These are phyloP conservation scores for Eclectus roratus DNA, from an alignment of 2,113 vertebrate genomes.

Conservation along the genomic window DNA sequence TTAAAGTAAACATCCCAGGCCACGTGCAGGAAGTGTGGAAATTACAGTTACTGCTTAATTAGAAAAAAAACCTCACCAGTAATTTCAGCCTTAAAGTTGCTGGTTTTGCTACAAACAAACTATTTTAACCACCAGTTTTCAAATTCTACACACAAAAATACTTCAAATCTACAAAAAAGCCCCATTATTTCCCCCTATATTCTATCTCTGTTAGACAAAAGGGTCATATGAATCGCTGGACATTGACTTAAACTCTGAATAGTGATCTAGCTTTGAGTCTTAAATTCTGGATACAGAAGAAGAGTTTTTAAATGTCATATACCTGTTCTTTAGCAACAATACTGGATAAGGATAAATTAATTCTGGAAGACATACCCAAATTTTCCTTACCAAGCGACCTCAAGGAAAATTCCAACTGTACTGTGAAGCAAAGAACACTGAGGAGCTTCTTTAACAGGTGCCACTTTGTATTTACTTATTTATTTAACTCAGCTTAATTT, in stretches of 20 bases:
- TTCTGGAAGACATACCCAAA: background rate
- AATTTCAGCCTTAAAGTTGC: background rate
- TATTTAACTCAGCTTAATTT: background rate
- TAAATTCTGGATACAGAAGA: background rate
- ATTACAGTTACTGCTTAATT: background rate
- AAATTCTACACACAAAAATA: background rate
- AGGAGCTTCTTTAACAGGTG: background rate
- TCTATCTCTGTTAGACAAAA: background rate
- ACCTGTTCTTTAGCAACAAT: background rate
- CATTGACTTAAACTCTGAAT: background rate
- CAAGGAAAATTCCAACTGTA: background rate
- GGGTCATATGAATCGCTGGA: background rate
- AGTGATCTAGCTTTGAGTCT: background rate
- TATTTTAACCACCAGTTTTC: background rate
- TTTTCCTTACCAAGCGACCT: background rate
- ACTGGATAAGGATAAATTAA: background rate
- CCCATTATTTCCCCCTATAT: background rate
- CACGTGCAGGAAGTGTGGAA: background rate
- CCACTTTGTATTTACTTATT: background rate
- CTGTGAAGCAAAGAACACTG: background rate
- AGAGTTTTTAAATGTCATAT: background rate
- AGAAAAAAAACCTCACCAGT: background rate
- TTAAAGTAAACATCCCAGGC: background rate
- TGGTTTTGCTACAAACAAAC: background rate
- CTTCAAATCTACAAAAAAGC: background rate